phyloP scores from a whole-genome alignment of 1,140 invertebrate genomes.

The Pogonognathellus flavescens region DNA sequence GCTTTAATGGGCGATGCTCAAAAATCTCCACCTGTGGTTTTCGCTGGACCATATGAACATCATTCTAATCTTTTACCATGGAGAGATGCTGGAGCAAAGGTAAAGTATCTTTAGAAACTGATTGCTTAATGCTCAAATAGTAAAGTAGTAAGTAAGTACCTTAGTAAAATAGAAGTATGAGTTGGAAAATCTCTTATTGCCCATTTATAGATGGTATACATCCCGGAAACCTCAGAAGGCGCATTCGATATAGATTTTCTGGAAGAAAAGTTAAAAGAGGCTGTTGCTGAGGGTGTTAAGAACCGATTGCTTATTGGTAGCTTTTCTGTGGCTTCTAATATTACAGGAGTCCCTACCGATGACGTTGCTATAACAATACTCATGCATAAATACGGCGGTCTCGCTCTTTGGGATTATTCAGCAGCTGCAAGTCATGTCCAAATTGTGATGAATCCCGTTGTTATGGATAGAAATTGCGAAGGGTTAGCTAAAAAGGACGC shows the following conservation, averaged over 20 bases:
- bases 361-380: constrained; percentile 85
- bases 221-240: constrained; percentile 83
- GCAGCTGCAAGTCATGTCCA: constrained; percentile 84
- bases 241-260: constrained; percentile 84
- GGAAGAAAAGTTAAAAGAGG: constrained; percentile 78
- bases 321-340: constrained; percentile 88
- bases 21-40: constrained; percentile 75
- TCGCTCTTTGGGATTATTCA: constrained; percentile 93
- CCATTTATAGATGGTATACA: constrained; percentile 78
- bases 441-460: constrained; percentile 89
- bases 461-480: constrained; percentile 74
- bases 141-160: too few relatives aligned
- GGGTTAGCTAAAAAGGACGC: constrained; percentile 87
- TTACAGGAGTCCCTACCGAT: constrained; percentile 89
- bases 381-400: constrained; percentile 85
- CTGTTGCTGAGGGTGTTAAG: constrained; percentile 51
- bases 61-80: constrained; percentile 87
- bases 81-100: constrained; percentile 84
- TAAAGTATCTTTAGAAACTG: constrained; percentile 70
- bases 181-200: too few relatives aligned
- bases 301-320: constrained; percentile 79
- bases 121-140: too few relatives aligned
- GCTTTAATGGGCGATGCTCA: constrained; percentile 71
- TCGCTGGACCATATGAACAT: constrained; percentile 89
- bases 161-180: too few relatives aligned